Evolutionary conservation across 92 coral and sea anemone species (phyloP), one percentile per base, ranked within the genome.

Genomic region (Epizoanthus fatuus): DNA sequence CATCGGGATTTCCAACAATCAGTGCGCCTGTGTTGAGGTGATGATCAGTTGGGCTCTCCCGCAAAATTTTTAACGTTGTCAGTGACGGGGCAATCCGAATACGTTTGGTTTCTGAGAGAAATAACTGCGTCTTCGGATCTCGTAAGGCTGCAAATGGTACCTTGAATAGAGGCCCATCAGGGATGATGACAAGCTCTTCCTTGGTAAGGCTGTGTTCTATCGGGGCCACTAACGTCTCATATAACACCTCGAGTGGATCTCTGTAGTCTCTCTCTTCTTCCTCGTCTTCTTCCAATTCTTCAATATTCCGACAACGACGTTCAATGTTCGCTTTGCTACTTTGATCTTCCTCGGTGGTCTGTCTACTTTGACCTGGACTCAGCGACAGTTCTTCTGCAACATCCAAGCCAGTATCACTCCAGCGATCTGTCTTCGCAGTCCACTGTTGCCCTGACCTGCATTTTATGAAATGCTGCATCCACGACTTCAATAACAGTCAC

Each of bases 71-170:
- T 20, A 84, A 63, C 0, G 79, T 20, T 42, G 81, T 42, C 25
- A 85, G 17, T 3, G 83, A 85, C 44, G 88, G 88, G 19, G 72
- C 88, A 59, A 85, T 62, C 13, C 88, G 88, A 64, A 85, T 85
- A 32, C 75, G 81, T 4, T 74, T 62, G 11, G 69, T 85, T 22
- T 85, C 88, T 15, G 88, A 85, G 45, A 85, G 88, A 74, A 35
- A 85, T 49, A 19, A 19, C 20, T 74, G 60, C 2, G 83, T 63
- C 9, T 47, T 63, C 6, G 75, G 66, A 40, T 74, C 76, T 20
- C 62, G 70, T 45, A 85, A 75, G 20, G 88, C 88, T 42, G 88
- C 83, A 74, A 85, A 85, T 35, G 83, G 88, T 7, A 85, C 74
- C 17, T 13, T 45, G 14, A 42, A 85, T 56, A 85, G 51, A 49